Percentiles rank a stretch among this genome's conserved stretches.
phyloP scores from a whole-genome alignment of 2,888 invertebrate species.

The Platycheirus albimanus region DNA sequence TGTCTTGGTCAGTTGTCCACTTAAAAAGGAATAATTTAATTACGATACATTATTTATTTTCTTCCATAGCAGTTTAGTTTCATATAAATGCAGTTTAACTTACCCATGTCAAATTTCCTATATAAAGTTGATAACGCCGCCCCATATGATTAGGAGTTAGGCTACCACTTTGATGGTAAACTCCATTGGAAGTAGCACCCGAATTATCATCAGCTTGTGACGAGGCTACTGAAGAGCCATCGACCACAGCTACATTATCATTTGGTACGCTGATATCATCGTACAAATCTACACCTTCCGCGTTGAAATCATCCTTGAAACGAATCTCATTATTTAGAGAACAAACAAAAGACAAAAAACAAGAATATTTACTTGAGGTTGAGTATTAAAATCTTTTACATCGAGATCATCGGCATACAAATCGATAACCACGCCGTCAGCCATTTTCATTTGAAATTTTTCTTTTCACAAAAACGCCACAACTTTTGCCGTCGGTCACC shows the following conservation, averaged over 20 bases:
- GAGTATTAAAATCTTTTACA: constrained; percentile 90
- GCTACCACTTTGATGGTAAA: constrained; percentile 88
- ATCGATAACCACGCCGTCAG: constrained; percentile 98
- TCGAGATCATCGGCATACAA: constrained; percentile 98
- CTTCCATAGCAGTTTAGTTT: neutral
- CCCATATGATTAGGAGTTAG: constrained; percentile 88
- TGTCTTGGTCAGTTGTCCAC: constrained; percentile 99
- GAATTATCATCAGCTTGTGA: constrained; percentile 84
- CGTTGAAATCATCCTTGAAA: constrained; percentile 81
- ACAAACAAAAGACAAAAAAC: neutral
- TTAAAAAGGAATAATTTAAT: constrained; percentile 82
- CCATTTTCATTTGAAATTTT: constrained; percentile 86
- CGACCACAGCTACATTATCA: constrained; percentile 87
- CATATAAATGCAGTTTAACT: too few species aligned
- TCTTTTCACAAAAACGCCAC: constrained; percentile 67
- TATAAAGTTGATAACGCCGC: constrained; percentile 95
- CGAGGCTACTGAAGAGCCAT: constrained; percentile 83
- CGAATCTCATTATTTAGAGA: too few species aligned
- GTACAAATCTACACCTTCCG: constrained; percentile 94
- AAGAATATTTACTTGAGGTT: constrained; percentile 84
- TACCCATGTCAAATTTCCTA: constrained; percentile 99
- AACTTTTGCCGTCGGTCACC: constrained; percentile 40
- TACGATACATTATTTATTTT: neutral
- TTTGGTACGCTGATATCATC: constrained; percentile 97
- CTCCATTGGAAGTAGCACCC: constrained; percentile 88